Conservation (phyloP, 2,888 invertebrate genomes). For the Augiades crinisus region DNA sequence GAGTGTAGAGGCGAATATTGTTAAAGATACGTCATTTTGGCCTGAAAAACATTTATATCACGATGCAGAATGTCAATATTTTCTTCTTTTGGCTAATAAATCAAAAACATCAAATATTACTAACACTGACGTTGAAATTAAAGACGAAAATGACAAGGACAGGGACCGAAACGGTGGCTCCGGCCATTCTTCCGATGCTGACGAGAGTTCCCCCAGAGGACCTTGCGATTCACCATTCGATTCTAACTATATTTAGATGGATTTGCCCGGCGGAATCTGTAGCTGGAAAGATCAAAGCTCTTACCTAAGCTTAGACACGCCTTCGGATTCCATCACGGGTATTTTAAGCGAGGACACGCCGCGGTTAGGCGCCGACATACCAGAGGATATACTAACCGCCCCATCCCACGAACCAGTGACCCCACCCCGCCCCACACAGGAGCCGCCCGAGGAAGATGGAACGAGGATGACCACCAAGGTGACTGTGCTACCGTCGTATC, state of each 20-base stretch:
- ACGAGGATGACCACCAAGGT: conserved; percentile 70
- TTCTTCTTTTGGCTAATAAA: conserved; percentile 75
- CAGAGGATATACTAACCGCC: conserved; percentile 78
- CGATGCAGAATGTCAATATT: conserved; percentile 84
- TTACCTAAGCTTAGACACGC: conserved; percentile 84
- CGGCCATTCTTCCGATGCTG: conserved; percentile 75
- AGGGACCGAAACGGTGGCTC: conserved; percentile 83
- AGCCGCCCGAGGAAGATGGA: conserved; percentile 50
- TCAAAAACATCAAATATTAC: conserved; percentile 49
- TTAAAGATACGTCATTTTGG: conserved; percentile 81
- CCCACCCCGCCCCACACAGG: conserved; percentile 69
- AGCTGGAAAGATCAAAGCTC: conserved; percentile 92
- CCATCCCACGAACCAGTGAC: conserved; percentile 65
- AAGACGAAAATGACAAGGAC: conserved; percentile 81
- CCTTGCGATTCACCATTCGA: conserved; percentile 55
- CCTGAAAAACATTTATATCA: conserved; percentile 82
- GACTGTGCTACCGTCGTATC: conserved; percentile 77
- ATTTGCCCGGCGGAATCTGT: conserved; percentile 90
- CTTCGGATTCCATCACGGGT: conserved; percentile 47
- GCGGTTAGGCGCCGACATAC: conserved; percentile 46
- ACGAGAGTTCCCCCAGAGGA: conserved; percentile 48
- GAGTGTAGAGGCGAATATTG: conserved; percentile 51
- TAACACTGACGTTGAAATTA: conserved; percentile 43
- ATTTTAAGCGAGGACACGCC: conserved; percentile 41
- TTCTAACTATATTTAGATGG: conserved; percentile 85